Conservation (phyloP, 2,888 invertebrate species). For the Drosophila nigricruria region DNA sequence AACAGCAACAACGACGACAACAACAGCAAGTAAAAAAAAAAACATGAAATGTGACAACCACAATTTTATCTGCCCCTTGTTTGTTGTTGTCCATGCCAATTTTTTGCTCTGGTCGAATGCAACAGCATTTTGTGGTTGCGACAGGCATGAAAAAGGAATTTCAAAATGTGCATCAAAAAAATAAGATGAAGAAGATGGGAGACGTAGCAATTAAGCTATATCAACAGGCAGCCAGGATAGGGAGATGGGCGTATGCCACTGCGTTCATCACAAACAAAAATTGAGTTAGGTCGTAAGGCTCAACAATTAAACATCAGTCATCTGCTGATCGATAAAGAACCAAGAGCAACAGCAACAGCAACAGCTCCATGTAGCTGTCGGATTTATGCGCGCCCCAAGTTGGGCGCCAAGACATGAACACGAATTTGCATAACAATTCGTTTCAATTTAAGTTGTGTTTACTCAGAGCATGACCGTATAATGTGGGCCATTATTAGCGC, state of each 20-base stretch:
- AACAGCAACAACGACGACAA: not conserved
- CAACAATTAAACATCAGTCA: conserved; percentile 67
- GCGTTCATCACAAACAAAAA: conserved; percentile 36
- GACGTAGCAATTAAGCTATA: conserved; percentile 52
- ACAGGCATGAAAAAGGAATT: conserved; percentile 18
- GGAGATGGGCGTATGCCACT: too few relatives aligned
- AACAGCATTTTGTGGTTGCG: conserved; percentile 38
- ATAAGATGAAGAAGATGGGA: not conserved
- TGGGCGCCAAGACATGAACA: conserved; percentile 22
- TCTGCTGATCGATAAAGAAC: conserved; percentile 32
- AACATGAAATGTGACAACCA: conserved; percentile 36
- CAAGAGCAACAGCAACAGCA: not conserved
- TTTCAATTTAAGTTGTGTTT: conserved; percentile 64
- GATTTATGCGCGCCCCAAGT: not conserved
- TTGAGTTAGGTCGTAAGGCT: conserved; percentile 23
- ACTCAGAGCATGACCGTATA: conserved; percentile 39
- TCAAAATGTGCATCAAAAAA: conserved; percentile 11
- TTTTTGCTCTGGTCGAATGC: conserved; percentile 22
- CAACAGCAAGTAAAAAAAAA: not conserved
- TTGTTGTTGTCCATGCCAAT: conserved; percentile 21
- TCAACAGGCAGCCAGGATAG: conserved; percentile 29
- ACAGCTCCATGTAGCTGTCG: not conserved
- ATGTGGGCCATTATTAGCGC: conserved; percentile 49
- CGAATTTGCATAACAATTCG: conserved; percentile 65
- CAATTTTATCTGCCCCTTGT: conserved; percentile 32